Percentiles rank a stretch among this genome's conserved stretches.
Evolutionary conservation across 2,113 vertebrate species (phyloP).

Genomic region (Murina feae): DNA sequence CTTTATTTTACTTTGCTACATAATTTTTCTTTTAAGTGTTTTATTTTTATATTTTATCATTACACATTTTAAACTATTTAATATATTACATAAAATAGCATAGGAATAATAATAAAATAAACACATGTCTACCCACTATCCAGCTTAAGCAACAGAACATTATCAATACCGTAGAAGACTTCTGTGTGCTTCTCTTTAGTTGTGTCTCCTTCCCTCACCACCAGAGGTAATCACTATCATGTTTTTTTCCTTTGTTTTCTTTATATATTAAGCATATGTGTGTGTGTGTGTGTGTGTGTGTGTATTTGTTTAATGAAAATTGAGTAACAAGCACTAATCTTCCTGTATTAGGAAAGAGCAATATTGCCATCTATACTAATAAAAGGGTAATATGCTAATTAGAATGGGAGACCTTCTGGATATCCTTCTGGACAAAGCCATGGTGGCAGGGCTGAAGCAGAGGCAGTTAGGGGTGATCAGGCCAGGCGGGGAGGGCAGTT

Average conservation of each 20-base stretch:
- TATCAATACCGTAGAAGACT: neutral
- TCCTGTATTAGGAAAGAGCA: neutral
- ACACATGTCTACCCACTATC: neutral
- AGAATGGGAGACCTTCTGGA: too few species aligned
- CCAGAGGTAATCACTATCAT: neutral
- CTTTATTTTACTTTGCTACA: neutral
- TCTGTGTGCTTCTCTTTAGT: neutral
- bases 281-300: too few species aligned
- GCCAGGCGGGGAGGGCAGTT: too few species aligned
- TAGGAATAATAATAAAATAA: constrained; percentile 2
- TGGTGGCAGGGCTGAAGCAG: too few species aligned
- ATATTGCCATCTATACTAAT: neutral
- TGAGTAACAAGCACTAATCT: neutral
- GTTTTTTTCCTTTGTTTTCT: neutral
- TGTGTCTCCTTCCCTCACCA: neutral
- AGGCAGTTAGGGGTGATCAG: too few species aligned
- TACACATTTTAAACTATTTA: constrained; percentile 7
- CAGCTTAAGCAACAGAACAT: neutral
- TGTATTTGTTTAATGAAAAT: neutral
- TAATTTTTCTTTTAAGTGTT: neutral
- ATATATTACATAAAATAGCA: neutral
- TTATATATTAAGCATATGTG: neutral
- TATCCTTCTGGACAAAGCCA: too few species aligned
- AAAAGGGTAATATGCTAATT: too few species aligned
- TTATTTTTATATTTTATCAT: neutral